Evolutionary conservation across 2,797 vertebrate genomes (phyloP).

Genomic region (Megalops cyprinoides): DNA sequence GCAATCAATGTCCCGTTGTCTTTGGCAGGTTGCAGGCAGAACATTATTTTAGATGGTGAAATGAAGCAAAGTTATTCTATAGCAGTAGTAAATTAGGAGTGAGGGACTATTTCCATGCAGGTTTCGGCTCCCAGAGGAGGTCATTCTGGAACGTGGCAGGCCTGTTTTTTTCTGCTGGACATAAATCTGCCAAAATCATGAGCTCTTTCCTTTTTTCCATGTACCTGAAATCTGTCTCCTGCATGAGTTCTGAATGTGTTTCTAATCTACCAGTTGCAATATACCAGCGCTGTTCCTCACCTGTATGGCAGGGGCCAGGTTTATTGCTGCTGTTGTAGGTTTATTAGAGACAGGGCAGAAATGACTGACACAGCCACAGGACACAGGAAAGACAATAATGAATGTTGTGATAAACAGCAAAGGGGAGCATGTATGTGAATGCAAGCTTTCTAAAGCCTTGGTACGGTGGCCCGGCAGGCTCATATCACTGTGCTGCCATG

Average conservation of each 20-base stretch:
- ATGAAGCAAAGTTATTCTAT: conserved; percentile 72
- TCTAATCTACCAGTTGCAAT: conserved; percentile 45
- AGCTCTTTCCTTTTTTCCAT: conserved; percentile 47
- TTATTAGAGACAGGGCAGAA: too few relatives aligned
- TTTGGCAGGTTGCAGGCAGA: conserved; percentile 63
- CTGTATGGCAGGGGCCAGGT: conserved; percentile 37
- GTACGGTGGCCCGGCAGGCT: too few relatives aligned
- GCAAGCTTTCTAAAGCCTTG: too few relatives aligned
- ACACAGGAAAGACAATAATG: too few relatives aligned
- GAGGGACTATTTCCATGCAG: conserved; percentile 65
- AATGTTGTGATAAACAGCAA: too few relatives aligned
- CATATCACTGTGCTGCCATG: too few relatives aligned
- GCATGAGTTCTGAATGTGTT: conserved; percentile 57
- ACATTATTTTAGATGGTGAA: conserved; percentile 67
- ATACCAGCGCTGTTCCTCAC: background rate
- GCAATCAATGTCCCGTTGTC: conserved; percentile 70
- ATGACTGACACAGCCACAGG: too few relatives aligned
- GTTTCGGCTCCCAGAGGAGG: conserved; percentile 54
- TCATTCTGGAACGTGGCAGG: conserved; percentile 54
- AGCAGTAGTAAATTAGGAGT: conserved; percentile 72
- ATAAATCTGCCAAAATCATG: conserved; percentile 69
- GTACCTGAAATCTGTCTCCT: conserved; percentile 56
- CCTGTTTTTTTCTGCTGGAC: conserved; percentile 55
- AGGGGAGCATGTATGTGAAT: too few relatives aligned
- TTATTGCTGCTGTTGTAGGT: background rate